Percentiles rank a stretch among this genome's conserved stretches.
These are phyloP conservation scores for Etia nguti DNA, from an alignment of 2,113 vertebrate genomes.

Conservation along the genomic window DNA sequence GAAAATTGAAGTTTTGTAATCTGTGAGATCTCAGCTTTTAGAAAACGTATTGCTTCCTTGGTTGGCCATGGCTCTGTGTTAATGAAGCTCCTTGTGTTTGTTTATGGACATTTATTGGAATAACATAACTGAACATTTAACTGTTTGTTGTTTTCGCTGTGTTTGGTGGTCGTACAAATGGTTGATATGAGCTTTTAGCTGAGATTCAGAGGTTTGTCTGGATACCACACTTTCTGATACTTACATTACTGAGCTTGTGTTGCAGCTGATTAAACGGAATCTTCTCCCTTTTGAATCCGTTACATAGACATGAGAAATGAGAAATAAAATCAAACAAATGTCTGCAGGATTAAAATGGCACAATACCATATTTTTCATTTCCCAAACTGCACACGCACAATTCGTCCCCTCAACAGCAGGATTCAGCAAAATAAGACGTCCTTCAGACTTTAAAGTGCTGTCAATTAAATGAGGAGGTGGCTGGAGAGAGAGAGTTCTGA, in stretches of 20 bases:
- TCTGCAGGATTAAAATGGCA: background rate
- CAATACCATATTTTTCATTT: background rate
- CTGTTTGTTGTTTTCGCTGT: background rate
- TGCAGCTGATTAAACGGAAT: rapidly evolving
- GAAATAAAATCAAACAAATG: background rate
- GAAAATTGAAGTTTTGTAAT: no score
- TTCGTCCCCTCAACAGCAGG: rapidly evolving
- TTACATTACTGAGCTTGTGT: rapidly evolving
- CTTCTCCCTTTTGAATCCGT: rapidly evolving
- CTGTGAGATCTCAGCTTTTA: background rate
- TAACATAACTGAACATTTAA: background rate
- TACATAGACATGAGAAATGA: background rate
- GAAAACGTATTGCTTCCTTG: rapidly evolving
- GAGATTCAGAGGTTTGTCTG: background rate
- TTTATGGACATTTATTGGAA: rapidly evolving
- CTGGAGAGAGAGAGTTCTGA: no score
- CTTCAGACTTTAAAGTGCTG: no score
- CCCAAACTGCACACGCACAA: rapidly evolving
- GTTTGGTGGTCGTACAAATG: background rate
- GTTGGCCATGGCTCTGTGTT: rapidly evolving
- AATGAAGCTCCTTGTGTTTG: rapidly evolving
- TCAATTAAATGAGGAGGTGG: no score
- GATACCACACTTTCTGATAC: background rate
- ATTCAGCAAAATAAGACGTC: no score
- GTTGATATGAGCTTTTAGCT: background rate